Percentiles rank a stretch among this genome's conserved stretches.
Evolutionary conservation across 2,797 vertebrate species (phyloP).

Genomic region (Megaceryle alcyon): DNA sequence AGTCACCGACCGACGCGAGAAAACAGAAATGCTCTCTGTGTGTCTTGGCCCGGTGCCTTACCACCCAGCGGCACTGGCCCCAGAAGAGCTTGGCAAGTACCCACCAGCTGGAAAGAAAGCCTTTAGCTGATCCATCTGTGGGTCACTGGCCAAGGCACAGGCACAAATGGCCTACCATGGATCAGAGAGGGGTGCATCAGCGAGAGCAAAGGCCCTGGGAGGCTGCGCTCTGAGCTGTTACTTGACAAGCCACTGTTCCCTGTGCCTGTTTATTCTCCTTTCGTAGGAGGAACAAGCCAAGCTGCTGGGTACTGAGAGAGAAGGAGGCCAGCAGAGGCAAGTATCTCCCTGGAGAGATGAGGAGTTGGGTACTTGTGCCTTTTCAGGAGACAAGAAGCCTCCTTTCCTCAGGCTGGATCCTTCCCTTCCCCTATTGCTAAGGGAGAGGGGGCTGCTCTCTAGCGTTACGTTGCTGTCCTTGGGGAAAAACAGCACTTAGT

Average conservation of each 20-base stretch:
- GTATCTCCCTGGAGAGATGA: neutral
- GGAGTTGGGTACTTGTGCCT: neutral
- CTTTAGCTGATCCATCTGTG: neutral
- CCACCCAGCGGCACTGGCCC: conserved; percentile 21
- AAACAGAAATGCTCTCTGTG: neutral
- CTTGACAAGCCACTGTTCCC: neutral
- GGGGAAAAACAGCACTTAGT: neutral
- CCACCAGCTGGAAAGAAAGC: conserved; percentile 16
- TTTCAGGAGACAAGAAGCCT: neutral
- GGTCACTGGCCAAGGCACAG: conserved; percentile 3
- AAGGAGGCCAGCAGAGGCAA: neutral
- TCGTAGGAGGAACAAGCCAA: neutral
- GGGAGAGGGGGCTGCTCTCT: neutral
- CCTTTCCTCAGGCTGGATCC: neutral
- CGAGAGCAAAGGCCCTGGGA: neutral
- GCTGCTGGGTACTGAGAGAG: neutral
- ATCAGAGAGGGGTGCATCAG: neutral
- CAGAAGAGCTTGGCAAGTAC: conserved; percentile 24
- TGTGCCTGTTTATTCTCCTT: neutral
- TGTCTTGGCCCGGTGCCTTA: conserved; percentile 37
- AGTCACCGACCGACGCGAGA: neutral
- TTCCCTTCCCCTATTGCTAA: neutral
- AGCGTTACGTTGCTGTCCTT: accelerated
- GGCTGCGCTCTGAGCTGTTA: neutral
- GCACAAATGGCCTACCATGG: neutral